A percentile compares a stretch with the other conserved stretches of the same genome.
Conservation (phyloP, 2,113 vertebrate species). For the Poeciliopsis turrubarensis region DNA sequence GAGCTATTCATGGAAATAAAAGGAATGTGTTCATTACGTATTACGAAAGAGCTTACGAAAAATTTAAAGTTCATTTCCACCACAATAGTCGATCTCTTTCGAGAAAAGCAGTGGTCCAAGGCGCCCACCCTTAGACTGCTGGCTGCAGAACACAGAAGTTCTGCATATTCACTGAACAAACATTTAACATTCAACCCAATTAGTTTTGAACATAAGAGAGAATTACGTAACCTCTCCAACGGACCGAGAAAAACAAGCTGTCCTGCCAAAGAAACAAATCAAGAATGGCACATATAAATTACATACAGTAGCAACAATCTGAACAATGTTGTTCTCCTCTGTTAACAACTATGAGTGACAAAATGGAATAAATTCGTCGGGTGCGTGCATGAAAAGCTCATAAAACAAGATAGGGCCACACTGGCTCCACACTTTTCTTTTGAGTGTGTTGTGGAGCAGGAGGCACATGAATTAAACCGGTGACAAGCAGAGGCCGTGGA, state of each 20-base stretch:
- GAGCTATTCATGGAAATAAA: too few species aligned
- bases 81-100: constrained; percentile 23
- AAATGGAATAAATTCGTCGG: constrained; percentile 26
- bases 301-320: constrained; percentile 38
- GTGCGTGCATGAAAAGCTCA: constrained; percentile 22
- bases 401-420: constrained; percentile 42
- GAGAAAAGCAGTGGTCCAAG: constrained; percentile 35
- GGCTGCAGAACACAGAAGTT: constrained; percentile 23
- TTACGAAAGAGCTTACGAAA: neutral
- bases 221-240: constrained; percentile 36
- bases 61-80: neutral
- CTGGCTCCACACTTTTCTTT: constrained; percentile 39
- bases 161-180: constrained; percentile 30
- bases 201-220: constrained; percentile 33
- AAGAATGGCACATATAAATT: constrained; percentile 43
- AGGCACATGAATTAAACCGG: constrained; percentile 70
- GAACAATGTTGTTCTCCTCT: constrained; percentile 33
- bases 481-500: constrained; percentile 68
- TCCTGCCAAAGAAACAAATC: constrained; percentile 57
- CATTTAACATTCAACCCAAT: constrained; percentile 48
- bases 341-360: constrained; percentile 19
- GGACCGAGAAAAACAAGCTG: constrained; percentile 53
- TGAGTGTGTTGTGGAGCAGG: constrained; percentile 48
- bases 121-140: constrained; percentile 28
- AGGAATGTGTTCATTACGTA: neutral